A percentile compares a stretch with the other conserved stretches of the same genome.
Evolutionary conservation across 2,888 invertebrate species (phyloP).

Genomic region (Ormyrus rosae): DNA sequence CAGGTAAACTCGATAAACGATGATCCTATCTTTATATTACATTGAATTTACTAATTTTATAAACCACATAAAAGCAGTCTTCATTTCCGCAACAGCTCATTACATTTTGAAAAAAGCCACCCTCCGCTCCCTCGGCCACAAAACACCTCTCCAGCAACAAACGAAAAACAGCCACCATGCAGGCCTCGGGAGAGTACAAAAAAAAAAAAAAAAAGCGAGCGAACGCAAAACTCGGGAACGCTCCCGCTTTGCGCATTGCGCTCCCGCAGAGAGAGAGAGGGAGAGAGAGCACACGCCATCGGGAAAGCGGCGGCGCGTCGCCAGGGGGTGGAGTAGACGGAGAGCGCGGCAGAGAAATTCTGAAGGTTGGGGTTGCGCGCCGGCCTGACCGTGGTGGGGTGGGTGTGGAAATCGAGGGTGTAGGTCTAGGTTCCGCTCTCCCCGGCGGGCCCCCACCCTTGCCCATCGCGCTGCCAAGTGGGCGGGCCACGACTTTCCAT

Average conservation of each 20-base stretch:
- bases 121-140: too few relatives aligned
- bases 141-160: too few relatives aligned
- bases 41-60: too few relatives aligned
- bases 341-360: slow-evolving; percentile 22
- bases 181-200: too few relatives aligned
- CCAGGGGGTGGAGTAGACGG: not conserved
- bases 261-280: not conserved
- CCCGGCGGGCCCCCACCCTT: slow-evolving; percentile 43
- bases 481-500: slow-evolving; percentile 73
- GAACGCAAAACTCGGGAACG: too few relatives aligned
- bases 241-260: slow-evolving; percentile 21
- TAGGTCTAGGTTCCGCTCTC: slow-evolving; percentile 71
- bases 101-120: too few relatives aligned
- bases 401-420: slow-evolving; percentile 68
- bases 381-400: slow-evolving; percentile 67
- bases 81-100: too few relatives aligned
- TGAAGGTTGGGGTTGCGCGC: slow-evolving; percentile 72
- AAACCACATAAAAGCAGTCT: too few relatives aligned
- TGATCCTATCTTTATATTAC: too few relatives aligned
- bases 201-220: too few relatives aligned
- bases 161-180: too few relatives aligned
- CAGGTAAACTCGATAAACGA: too few relatives aligned
- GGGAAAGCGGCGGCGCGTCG: slow-evolving; percentile 23
- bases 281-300: not conserved
- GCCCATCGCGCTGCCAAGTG: slow-evolving; percentile 61